Evolutionary conservation across 1,140 invertebrate species (phyloP).

Genomic region (Danaus melanippus): DNA sequence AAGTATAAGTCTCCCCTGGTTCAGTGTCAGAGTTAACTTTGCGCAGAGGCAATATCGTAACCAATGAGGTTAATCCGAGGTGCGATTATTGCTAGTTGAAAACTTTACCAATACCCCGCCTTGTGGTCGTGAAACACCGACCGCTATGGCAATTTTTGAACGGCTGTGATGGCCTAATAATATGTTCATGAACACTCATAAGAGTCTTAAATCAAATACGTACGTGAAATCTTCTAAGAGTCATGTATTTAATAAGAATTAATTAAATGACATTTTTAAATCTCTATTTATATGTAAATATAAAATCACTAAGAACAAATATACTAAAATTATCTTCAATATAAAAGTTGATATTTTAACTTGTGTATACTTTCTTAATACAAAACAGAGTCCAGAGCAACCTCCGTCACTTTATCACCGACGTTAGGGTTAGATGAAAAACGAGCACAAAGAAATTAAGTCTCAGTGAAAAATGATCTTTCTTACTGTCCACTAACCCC

Average conservation of each 20-base stretch:
- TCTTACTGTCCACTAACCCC: slow-evolving; percentile 27
- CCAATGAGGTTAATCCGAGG: slow-evolving; percentile 89
- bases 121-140: slow-evolving; percentile 28
- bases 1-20: slow-evolving; percentile 3
- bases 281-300: no score
- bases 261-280: no score
- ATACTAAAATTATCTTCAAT: no score
- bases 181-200: no score
- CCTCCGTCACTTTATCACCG: slow-evolving; percentile 23
- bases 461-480: slow-evolving; percentile 57
- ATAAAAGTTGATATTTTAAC: no score
- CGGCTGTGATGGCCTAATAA: slow-evolving; percentile 27
- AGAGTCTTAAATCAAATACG: no score
- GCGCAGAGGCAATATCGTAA: slow-evolving; percentile 74
- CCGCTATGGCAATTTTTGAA: slow-evolving; percentile 34
- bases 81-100: slow-evolving; percentile 92
- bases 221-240: no score
- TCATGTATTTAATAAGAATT: no score
- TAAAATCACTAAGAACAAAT: no score
- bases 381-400: neutral
- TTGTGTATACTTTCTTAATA: no score
- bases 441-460: slow-evolving; percentile 57
- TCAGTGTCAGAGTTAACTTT: slow-evolving; percentile 16
- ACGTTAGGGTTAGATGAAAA: slow-evolving; percentile 58
- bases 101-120: slow-evolving; percentile 84